These are phyloP conservation scores for Arge pagana DNA, from an alignment of 2,888 invertebrate genomes.

Conservation along the genomic window DNA sequence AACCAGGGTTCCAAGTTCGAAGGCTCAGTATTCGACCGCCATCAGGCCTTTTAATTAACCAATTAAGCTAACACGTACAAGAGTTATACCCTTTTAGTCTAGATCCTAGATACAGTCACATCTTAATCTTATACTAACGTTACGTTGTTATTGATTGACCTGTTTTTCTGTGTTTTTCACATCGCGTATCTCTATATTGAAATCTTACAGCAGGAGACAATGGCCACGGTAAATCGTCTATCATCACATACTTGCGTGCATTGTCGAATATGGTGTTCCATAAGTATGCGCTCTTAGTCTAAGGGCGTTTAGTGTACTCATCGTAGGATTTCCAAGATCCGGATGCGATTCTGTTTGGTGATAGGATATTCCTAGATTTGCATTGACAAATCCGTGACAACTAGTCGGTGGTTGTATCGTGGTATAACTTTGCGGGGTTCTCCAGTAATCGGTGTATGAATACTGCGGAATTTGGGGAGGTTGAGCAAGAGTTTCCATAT, in stretches of 20 bases:
- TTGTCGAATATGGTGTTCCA: constrained; percentile 48
- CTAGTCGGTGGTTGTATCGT: constrained; percentile 40
- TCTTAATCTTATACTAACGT: too few relatives aligned
- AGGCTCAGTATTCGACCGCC: too few relatives aligned
- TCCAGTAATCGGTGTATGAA: constrained; percentile 52
- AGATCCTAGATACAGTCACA: too few relatives aligned
- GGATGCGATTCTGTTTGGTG: constrained; percentile 48
- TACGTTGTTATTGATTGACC: too few relatives aligned
- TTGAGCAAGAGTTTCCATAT: constrained; percentile 29
- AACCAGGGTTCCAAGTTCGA: too few relatives aligned
- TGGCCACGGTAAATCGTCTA: too few relatives aligned
- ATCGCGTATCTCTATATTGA: too few relatives aligned
- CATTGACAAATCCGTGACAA: constrained; percentile 50
- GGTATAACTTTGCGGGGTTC: constrained; percentile 46
- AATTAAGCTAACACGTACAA: too few relatives aligned
- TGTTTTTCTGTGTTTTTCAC: too few relatives aligned
- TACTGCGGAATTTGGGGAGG: constrained; percentile 40
- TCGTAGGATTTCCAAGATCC: constrained; percentile 44
- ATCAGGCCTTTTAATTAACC: too few relatives aligned
- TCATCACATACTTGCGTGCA: constrained; percentile 56
- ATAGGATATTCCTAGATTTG: constrained; percentile 47
- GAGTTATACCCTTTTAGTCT: too few relatives aligned
- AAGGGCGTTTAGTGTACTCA: constrained; percentile 47
- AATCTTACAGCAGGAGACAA: too few relatives aligned
- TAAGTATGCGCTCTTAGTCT: constrained; percentile 53